phyloP scores from a whole-genome alignment of 2,113 vertebrate species.

The Genyomyrus donnyi region DNA sequence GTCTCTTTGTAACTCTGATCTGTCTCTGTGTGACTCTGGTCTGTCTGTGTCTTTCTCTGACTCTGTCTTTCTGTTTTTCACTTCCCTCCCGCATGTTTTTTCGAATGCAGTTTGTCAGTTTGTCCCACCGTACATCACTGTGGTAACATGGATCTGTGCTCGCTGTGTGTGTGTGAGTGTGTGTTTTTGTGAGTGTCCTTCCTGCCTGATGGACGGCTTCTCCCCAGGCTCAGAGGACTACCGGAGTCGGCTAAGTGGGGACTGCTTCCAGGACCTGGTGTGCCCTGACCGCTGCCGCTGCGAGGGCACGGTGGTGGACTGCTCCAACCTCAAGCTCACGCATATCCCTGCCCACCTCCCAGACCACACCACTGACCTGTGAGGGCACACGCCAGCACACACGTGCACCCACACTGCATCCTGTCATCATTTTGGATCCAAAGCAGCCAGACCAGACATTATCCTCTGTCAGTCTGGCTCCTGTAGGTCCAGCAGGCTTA shows the following conservation, averaged over 20 bases:
- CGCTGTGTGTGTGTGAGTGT: background rate
- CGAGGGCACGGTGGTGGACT: conserved; percentile 89
- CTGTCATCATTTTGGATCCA: background rate
- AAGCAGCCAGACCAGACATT: background rate
- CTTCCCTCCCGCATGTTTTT: background rate
- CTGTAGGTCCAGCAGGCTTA: background rate
- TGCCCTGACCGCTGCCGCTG: conserved; percentile 92
- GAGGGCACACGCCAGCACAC: conserved; percentile 42
- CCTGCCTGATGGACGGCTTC: background rate
- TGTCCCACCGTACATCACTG: background rate
- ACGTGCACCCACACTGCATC: conserved; percentile 2
- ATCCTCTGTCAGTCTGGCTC: background rate
- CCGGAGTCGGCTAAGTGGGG: conserved; percentile 79
- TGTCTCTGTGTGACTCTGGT: background rate
- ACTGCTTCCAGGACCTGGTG: conserved; percentile 90
- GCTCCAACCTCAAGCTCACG: conserved; percentile 85
- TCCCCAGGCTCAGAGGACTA: conserved; percentile 85
- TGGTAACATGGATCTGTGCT: background rate
- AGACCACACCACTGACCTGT: conserved; percentile 88
- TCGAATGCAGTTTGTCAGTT: background rate
- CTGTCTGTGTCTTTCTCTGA: background rate
- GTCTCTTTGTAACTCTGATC: background rate
- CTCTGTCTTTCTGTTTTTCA: background rate
- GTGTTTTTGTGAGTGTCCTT: background rate
- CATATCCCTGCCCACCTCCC: conserved; percentile 80